Conservation (phyloP, 2,797 vertebrate species). For the Clarias fuscus region DNA sequence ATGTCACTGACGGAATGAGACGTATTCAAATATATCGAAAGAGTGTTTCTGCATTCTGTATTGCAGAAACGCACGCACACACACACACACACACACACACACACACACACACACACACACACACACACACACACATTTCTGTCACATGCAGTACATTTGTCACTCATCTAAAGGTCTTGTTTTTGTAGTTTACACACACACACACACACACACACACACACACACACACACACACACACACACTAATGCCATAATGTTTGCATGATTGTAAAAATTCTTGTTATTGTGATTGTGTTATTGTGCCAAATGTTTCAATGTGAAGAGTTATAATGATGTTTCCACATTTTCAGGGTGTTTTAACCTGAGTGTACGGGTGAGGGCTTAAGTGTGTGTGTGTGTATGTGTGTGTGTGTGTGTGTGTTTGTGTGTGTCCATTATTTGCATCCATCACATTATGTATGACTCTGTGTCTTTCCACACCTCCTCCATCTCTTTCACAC, state of each 20-base stretch:
- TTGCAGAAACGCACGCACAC: not conserved
- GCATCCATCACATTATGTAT: constrained; percentile 1
- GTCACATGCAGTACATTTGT: not conserved
- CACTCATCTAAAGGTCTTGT: not conserved
- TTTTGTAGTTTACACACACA: not conserved
- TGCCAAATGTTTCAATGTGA: constrained; percentile 40
- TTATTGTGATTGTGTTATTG: constrained; percentile 33
- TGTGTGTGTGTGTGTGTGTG: constrained; percentile 6
- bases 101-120: constrained; percentile 3
- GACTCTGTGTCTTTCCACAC: not conserved
- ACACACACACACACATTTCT: not conserved
- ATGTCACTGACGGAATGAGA: not conserved
- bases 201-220: constrained; percentile 4
- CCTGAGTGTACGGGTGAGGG: constrained; percentile 7
- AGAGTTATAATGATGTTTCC: constrained; percentile 33
- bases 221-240: constrained; percentile 13
- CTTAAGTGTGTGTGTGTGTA: constrained; percentile 20
- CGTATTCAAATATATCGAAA: not conserved
- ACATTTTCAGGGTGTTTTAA: constrained; percentile 29
- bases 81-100: not conserved
- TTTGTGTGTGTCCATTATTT: not conserved
- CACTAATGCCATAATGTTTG: not conserved
- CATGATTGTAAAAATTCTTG: constrained; percentile 20
- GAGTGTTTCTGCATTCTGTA: not conserved
- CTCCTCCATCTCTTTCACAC: not conserved